Conservation (phyloP, 2,113 vertebrate species). For the Ctenomys sociabilis region DNA sequence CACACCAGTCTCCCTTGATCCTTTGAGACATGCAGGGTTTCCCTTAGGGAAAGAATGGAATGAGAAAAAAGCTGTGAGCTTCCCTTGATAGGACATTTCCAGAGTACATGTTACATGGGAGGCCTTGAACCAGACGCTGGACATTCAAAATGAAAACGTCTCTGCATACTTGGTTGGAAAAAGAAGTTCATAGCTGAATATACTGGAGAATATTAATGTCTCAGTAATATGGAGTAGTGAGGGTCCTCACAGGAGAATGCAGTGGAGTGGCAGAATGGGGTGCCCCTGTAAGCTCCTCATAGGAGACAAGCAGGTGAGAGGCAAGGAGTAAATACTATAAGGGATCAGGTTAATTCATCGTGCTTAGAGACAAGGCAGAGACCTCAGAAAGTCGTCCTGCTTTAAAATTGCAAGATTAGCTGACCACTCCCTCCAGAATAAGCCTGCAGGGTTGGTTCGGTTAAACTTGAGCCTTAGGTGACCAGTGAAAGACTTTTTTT, state of each 20-base stretch:
- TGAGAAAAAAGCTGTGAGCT: background rate
- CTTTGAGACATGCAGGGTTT: background rate
- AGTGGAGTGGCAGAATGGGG: background rate
- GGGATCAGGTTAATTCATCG: background rate
- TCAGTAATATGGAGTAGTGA: background rate
- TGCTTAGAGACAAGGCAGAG: background rate
- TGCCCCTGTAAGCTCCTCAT: background rate
- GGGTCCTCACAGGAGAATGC: background rate
- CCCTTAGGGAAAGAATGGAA: background rate
- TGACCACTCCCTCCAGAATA: background rate
- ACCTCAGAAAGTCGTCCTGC: background rate
- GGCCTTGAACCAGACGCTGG: background rate
- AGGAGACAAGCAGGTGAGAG: background rate
- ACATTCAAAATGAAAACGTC: background rate
- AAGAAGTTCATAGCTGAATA: background rate
- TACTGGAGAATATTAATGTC: background rate
- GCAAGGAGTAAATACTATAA: background rate
- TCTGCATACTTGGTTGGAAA: background rate
- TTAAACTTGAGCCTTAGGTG: constrained; percentile 9
- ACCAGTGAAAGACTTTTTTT: background rate
- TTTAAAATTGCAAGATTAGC: background rate
- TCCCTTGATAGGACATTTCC: background rate
- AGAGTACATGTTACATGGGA: background rate
- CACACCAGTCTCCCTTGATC: background rate
- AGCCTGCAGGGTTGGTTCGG: background rate